Conservation (phyloP, 2,797 vertebrate species). For the Lerista edwardsae region DNA sequence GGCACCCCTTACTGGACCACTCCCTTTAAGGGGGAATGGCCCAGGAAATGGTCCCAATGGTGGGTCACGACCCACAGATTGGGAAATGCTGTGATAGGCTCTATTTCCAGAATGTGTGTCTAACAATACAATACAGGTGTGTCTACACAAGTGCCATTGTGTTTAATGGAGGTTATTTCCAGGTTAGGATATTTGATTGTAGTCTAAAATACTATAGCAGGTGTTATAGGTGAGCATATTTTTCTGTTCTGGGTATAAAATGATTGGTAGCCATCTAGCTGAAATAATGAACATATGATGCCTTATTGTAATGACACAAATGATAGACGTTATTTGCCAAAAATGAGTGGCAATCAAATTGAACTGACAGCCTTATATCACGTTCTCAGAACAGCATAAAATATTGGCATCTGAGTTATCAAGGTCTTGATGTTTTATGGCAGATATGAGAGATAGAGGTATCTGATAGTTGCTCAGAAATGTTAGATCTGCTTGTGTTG, state of each 20-base stretch:
- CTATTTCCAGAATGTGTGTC: too few relatives aligned
- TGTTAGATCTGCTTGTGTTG: neutral
- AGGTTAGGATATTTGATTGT: too few relatives aligned
- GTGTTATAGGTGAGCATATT: neutral
- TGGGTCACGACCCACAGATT: too few relatives aligned
- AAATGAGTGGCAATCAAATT: neutral
- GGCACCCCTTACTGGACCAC: too few relatives aligned
- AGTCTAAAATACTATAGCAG: neutral
- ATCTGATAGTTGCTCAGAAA: neutral
- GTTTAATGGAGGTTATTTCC: too few relatives aligned
- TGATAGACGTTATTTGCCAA: neutral
- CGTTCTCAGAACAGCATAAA: neutral
- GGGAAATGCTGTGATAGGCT: too few relatives aligned
- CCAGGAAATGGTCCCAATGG: too few relatives aligned
- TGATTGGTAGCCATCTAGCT: neutral
- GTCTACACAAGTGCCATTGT: too few relatives aligned
- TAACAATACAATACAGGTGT: neutral
- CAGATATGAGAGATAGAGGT: neutral
- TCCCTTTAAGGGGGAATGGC: too few relatives aligned
- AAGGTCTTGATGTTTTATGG: neutral
- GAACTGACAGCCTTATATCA: accelerated
- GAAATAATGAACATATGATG: neutral
- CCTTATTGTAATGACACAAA: neutral
- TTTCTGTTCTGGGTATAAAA: neutral
- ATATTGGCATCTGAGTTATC: neutral